Percentiles rank a stretch among this genome's conserved stretches.
Evolutionary conservation across 2,888 invertebrate genomes (phyloP).

Genomic region (Epistrophe eligans): DNA sequence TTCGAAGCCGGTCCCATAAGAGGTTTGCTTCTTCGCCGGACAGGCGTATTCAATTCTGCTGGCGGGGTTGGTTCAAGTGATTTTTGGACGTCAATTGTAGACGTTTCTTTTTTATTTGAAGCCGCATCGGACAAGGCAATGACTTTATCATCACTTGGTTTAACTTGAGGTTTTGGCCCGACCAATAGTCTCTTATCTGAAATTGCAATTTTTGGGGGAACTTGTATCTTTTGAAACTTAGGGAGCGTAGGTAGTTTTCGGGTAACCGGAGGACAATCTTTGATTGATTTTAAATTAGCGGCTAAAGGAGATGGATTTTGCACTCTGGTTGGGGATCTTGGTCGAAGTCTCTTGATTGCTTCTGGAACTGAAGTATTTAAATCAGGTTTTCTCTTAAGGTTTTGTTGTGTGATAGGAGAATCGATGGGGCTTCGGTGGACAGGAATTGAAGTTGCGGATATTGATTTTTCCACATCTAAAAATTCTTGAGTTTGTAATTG

Average conservation of each 20-base stretch:
- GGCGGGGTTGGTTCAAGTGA: not conserved
- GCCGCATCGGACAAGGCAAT: not conserved
- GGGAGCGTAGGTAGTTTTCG: conserved; percentile 31
- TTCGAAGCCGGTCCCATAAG: conserved; percentile 53
- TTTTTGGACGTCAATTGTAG: not conserved
- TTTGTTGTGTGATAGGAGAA: not conserved
- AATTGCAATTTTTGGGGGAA: not conserved
- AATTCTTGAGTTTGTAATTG: not conserved
- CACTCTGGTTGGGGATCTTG: conserved; percentile 40
- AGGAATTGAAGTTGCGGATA: not conserved
- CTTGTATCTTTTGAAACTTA: not conserved
- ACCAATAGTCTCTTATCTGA: not conserved
- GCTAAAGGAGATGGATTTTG: conserved; percentile 13
- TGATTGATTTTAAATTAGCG: not conserved
- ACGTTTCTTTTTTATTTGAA: not conserved
- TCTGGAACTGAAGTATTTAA: not conserved
- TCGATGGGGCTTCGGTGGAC: not conserved
- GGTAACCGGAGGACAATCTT: not conserved
- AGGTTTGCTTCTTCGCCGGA: conserved; percentile 2
- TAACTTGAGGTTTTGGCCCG: not conserved
- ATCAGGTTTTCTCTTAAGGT: conserved; percentile 34
- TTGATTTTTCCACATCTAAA: conserved; percentile 6
- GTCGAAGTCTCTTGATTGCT: conserved; percentile 44
- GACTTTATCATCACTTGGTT: not conserved
- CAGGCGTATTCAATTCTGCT: not conserved